phyloP scores from a whole-genome alignment of 1,140 invertebrate species.

The roundworm (Caenorhabditis elegans) region WBcel235 BX284604.4:8076001-8076500 shows the following conservation, averaged over 20 bases:
- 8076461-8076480: constrained; percentile 53
- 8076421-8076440: background rate
- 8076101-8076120: constrained; percentile 74
- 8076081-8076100: constrained; percentile 73
- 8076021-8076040: constrained; percentile 88
- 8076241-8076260: too few species aligned
- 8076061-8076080: constrained; percentile 52
- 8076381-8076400: background rate
- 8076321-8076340: too few species aligned
- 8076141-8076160: constrained; percentile 61
- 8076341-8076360: too few species aligned
- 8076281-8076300: too few species aligned
- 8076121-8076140: constrained; percentile 71
- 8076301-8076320: background rate
- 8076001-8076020: constrained; percentile 90
- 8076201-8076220: constrained; percentile 52
- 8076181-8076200: constrained; percentile 56
- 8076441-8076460: constrained; percentile 56
- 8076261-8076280: too few species aligned
- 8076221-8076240: too few species aligned
- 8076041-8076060: constrained; percentile 53
- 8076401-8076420: background rate
- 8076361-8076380: too few species aligned
- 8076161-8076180: constrained; percentile 61
- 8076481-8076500: constrained; percentile 66